Evolutionary conservation across 2,113 vertebrate genomes (phyloP), one percentile per base, ranked within the genome.

Genomic region (Brachyistius frenatus): DNA sequence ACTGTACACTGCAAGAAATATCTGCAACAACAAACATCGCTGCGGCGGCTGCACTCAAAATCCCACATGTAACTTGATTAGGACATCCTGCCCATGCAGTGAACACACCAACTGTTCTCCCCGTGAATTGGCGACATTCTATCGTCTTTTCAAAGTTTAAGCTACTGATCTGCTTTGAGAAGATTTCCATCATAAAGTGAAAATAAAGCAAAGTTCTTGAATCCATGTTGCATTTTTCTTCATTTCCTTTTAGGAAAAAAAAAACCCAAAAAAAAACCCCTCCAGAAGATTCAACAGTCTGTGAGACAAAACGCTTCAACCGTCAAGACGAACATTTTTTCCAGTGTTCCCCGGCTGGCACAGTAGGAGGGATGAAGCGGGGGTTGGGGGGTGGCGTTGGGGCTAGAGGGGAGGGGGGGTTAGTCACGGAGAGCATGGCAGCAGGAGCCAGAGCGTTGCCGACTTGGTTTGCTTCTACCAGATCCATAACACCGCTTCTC

Each of bases 391-490:
- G 8, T 0, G 33, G 13, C 3, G 9, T 50, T 7, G 11, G 5
- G 16, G 15, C 0, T 5, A 44, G 39, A 3, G 44, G 58, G 4
- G 54, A 41, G 2, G 58, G 83, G 72, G 74, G 80, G 47, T 33
- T 77, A 73, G 73, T 79, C 78, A 60, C 13, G 64, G 78, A 72
- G 85, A 90, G 88, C 90, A 90, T 90, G 80, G 87, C 90, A 73
- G 87, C 71, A 60, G 80, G 73, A 87, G 62, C 63, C 55, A 9
- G 8, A 68, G 53, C 76, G 64, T 68, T 47, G 70, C 74, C 65
- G 72, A 83, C 76, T 88, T 33, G 76, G n/a, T 62, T 74, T 47
- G n/a, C 46, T 79, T 73, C 75, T 56, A 79, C 23, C 68, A 67
- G 63, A 30, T 15, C 36, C 70, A 33, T 35, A 69, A 33, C 85